Conservation (phyloP, 2,113 vertebrate genomes). For the Nannobrachium achirus region DNA sequence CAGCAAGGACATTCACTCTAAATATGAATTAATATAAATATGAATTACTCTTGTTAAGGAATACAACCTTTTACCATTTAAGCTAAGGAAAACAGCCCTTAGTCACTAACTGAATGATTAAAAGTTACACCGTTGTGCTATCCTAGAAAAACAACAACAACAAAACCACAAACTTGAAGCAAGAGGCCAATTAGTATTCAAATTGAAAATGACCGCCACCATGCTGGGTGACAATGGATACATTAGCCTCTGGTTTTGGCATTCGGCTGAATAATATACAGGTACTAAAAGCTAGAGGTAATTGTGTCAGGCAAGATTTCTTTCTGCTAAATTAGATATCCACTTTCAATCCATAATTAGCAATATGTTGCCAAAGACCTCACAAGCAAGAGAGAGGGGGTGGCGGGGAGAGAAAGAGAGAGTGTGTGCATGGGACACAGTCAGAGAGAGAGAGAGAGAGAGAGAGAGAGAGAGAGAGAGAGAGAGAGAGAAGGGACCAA, state of each 20-base stretch:
- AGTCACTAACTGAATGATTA: conserved; percentile 17
- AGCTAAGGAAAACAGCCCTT: conserved; percentile 1
- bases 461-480: too few species aligned
- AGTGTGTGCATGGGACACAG: conserved; percentile 9
- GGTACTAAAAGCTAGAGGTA: conserved; percentile 55
- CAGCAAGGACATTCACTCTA: conserved; percentile 24
- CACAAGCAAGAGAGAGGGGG: too few species aligned
- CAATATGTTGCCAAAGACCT: conserved; percentile 6
- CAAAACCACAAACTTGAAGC: not conserved
- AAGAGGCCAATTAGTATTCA: conserved; percentile 11
- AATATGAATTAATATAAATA: conserved; percentile 40
- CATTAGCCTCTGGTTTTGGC: conserved; percentile 32
- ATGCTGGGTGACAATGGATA: conserved; percentile 26
- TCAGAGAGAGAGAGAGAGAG: too few species aligned
- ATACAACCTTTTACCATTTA: not conserved
- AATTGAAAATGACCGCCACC: conserved; percentile 26
- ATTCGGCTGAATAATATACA: conserved; percentile 61
- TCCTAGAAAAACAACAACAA: not conserved
- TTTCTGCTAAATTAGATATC: conserved; percentile 61
- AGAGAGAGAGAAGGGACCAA: too few species aligned
- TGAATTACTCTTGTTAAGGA: not conserved
- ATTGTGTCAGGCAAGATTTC: conserved; percentile 49
- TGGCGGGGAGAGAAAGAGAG: conserved; percentile 34
- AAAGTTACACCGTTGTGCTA: not conserved
- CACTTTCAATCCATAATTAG: conserved; percentile 60